A percentile compares a stretch with the other conserved stretches of the same genome.
These are phyloP conservation scores for Amphiura filiformis DNA, from an alignment of 35 echinoderm and acorn worm genomes.

Conservation along the genomic window DNA sequence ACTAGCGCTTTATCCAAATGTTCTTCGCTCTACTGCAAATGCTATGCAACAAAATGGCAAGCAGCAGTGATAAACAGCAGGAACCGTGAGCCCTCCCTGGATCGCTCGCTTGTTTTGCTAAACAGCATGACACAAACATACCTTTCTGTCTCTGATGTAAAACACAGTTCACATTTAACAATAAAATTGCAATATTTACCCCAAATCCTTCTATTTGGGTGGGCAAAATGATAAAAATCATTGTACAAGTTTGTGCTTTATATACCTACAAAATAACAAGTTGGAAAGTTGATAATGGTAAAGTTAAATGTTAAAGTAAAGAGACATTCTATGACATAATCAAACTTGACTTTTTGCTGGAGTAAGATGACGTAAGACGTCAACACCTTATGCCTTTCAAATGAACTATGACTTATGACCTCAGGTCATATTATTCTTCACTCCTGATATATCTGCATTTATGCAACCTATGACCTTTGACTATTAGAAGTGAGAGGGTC, in stretches of 20 bases:
- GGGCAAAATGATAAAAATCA: neutral
- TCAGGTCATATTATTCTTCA: too few species aligned
- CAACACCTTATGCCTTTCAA: too few species aligned
- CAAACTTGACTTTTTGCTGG: too few species aligned
- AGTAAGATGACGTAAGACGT: too few species aligned
- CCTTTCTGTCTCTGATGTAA: neutral
- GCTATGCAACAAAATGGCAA: neutral
- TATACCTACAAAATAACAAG: constrained; percentile 12
- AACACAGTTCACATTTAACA: constrained; percentile 5
- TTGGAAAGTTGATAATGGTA: neutral
- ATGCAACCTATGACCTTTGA: too few species aligned
- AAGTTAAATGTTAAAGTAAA: neutral
- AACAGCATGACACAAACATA: neutral
- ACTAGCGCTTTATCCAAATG: neutral
- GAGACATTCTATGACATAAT: too few species aligned
- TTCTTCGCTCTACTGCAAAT: neutral
- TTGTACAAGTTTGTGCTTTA: constrained; percentile 3
- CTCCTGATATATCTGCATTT: too few species aligned
- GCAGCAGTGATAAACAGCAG: neutral
- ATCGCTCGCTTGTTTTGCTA: neutral
- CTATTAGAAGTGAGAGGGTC: too few species aligned
- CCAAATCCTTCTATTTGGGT: neutral
- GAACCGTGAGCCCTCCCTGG: neutral
- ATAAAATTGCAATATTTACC: constrained; percentile 4
- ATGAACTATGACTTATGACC: too few species aligned